Conservation (phyloP, 2,113 vertebrate species). For the Pterocles orientalis region DNA sequence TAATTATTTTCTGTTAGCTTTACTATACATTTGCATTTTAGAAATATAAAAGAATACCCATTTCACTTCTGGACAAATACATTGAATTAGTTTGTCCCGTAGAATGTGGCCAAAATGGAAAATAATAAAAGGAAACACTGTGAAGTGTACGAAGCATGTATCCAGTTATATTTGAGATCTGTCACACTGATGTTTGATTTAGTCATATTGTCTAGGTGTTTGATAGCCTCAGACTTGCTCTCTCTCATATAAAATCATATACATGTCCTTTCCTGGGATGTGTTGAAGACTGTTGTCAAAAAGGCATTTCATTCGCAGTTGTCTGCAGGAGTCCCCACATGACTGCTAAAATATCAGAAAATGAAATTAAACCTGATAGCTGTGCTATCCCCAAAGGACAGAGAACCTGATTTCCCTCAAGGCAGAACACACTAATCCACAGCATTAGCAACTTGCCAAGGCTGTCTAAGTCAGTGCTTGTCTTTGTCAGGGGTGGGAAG, state of each 20-base stretch:
- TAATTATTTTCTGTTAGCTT: background rate
- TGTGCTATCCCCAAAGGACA: slow-evolving; percentile 27
- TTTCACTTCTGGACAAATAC: background rate
- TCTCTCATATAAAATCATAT: background rate
- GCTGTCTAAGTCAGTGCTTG: slow-evolving; percentile 46
- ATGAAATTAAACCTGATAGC: slow-evolving; percentile 68
- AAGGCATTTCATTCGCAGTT: slow-evolving; percentile 54
- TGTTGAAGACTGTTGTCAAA: slow-evolving; percentile 59
- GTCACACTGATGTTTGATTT: slow-evolving; percentile 35
- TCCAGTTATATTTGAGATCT: background rate
- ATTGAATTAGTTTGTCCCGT: background rate
- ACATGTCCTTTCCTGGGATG: slow-evolving; percentile 29
- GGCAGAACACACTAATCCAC: slow-evolving; percentile 40
- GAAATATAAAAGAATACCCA: background rate
- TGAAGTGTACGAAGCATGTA: slow-evolving; percentile 8
- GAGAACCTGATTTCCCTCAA: slow-evolving; percentile 54
- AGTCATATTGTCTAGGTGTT: background rate
- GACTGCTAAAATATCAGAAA: slow-evolving; percentile 69
- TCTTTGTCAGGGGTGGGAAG: slow-evolving; percentile 55
- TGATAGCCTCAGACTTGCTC: slow-evolving; percentile 1
- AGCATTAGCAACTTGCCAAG: slow-evolving; percentile 61
- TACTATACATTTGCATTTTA: background rate
- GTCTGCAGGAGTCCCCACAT: slow-evolving; percentile 23
- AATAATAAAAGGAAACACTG: slow-evolving; percentile 27
- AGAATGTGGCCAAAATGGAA: background rate